Base-by-base conservation (phyloP, 64 coral and sea anemone species). In the Pocillopora verrucosa region DNA sequence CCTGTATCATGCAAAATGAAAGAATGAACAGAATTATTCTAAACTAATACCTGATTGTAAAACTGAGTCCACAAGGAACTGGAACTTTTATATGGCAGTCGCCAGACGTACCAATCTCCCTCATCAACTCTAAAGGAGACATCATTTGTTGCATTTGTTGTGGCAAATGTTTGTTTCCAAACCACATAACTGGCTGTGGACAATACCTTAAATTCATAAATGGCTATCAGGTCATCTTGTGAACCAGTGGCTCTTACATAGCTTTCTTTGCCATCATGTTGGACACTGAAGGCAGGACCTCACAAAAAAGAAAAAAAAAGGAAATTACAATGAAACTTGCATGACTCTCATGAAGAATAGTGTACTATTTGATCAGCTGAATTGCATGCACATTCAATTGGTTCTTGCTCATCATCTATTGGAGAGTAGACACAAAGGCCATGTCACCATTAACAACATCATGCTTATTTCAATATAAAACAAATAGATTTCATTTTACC, bases 261-360 rank as follows among this genome's bases (percentile, higher is more conserved):
- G 2, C 0, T 83, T 58, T 76, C 80, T 24, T 16, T n/a, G 20
- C 26, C 83, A 9, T 75, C 35, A 73, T 5, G 17, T 20, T 93
- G 13, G 65, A 83, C 69, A 88, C 88, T 91, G 64, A 88, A 97
- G 12, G 95, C 95, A 63, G 95, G 88, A 82, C 95, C 95, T 94
- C 25, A 37, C 34, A 81, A 64, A 74, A 25, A 58, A 56, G 1
- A 34, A 61, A 37, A 74, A 13, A 14, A 68, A 73, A 34, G 16
- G 56, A 20, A 19, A 87, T 25, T 41, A 22, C 11, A 86, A 51
- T 51, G 41, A 51, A 51, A 51, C 41, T 51, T 51, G 41, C 41
- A 51, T 51, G 3, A 51, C 41, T 51, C 41, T 51, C 41, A 51
- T 51, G 41, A 51, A 51, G 41, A 4, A 51, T 7, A 51, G 41